Percentiles rank a stretch among this genome's conserved stretches.
Conservation (phyloP, 1,140 invertebrate genomes). For the Eupristina koningsbergeri region DNA sequence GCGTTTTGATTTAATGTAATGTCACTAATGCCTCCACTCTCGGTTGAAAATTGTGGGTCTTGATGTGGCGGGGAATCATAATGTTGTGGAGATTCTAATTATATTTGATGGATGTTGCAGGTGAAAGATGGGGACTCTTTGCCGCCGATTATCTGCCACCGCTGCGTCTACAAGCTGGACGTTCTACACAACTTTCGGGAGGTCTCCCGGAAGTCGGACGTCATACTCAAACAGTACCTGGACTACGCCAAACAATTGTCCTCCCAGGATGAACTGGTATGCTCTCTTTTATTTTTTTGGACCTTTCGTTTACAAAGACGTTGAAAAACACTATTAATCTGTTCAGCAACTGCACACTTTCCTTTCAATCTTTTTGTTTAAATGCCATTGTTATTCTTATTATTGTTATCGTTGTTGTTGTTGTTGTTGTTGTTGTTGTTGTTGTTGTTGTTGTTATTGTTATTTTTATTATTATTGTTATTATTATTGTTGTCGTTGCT, state of each 20-base stretch:
- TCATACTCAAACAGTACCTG: slow-evolving; percentile 74
- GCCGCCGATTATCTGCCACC: slow-evolving; percentile 72
- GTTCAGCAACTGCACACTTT: no score
- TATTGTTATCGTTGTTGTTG: no score
- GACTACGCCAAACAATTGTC: slow-evolving; percentile 71
- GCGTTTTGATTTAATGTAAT: not conserved
- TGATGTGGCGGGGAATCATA: not conserved
- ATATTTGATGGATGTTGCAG: slow-evolving; percentile 57
- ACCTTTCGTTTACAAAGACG: not conserved
- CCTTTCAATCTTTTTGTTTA: no score
- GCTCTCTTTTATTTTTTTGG: not conserved
- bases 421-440: no score
- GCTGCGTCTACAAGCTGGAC: slow-evolving; percentile 73
- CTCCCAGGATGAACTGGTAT: slow-evolving; percentile 66
- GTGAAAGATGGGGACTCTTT: slow-evolving; percentile 73
- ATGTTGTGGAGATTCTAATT: slow-evolving; percentile 1
- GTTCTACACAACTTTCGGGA: slow-evolving; percentile 73
- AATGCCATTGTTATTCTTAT: no score
- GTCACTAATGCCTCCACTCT: not conserved
- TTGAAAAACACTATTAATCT: no score
- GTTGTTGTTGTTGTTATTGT: no score
- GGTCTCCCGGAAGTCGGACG: slow-evolving; percentile 72
- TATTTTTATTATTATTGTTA: no score
- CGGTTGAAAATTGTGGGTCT: not conserved
- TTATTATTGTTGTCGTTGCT: no score